Evolutionary conservation across 2,113 vertebrate genomes (phyloP).

Genomic region (Equus przewalskii): DNA sequence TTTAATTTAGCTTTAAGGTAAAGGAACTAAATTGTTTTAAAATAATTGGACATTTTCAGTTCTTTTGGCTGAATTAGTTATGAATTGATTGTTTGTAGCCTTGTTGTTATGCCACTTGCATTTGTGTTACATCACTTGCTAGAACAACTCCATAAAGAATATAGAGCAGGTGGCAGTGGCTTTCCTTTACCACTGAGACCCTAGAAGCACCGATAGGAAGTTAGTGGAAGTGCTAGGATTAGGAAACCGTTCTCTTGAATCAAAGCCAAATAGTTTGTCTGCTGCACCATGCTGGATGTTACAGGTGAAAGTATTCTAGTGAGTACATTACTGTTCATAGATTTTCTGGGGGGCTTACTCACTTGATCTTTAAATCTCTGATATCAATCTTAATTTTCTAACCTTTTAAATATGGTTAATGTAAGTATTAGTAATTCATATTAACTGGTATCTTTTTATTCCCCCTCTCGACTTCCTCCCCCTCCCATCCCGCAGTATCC

Average conservation of each 20-base stretch:
- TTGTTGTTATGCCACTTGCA: constrained; percentile 24
- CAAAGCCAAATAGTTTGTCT: constrained; percentile 53
- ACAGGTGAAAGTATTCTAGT: constrained; percentile 20
- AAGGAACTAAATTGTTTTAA: constrained; percentile 49
- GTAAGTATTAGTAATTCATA: not conserved
- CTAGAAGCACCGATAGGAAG: not conserved
- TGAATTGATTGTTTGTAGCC: constrained; percentile 6
- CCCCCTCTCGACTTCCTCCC: not conserved
- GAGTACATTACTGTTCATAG: not conserved
- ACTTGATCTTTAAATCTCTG: not conserved
- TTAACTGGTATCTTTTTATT: not conserved
- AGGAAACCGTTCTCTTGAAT: constrained; percentile 41
- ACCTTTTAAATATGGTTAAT: not conserved
- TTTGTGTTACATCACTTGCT: not conserved
- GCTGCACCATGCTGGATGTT: not conserved
- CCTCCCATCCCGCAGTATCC: too few species aligned
- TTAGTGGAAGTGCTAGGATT: constrained; percentile 16
- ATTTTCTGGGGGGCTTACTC: constrained; percentile 37
- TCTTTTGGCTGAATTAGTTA: constrained; percentile 47
- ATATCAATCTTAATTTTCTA: constrained; percentile 31
- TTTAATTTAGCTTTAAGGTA: constrained; percentile 68
- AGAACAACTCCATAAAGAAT: constrained; percentile 9
- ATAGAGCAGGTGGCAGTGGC: constrained; percentile 2
- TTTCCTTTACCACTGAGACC: constrained; percentile 19
- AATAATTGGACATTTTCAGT: constrained; percentile 45